Conservation (phyloP, 2,888 invertebrate genomes). For the Hemithea aestivaria region DNA sequence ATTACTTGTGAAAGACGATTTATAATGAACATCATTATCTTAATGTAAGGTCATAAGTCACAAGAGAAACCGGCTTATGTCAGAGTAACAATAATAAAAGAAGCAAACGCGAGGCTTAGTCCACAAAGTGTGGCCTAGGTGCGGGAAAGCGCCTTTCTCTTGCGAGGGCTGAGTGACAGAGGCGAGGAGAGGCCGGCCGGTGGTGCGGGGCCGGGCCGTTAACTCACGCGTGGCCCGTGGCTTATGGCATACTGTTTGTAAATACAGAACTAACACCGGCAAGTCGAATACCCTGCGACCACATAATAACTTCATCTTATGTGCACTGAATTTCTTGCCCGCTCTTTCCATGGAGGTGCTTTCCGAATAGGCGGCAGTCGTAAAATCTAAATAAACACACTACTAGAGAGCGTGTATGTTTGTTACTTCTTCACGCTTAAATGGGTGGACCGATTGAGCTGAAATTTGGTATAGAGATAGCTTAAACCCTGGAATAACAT, state of each 20-base stretch:
- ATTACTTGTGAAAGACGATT: too few relatives aligned
- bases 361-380: too few relatives aligned
- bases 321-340: too few relatives aligned
- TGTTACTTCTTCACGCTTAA: too few relatives aligned
- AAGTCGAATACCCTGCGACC: constrained; percentile 10
- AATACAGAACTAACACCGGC: constrained; percentile 38
- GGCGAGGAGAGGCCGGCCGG: constrained; percentile 6
- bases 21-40: too few relatives aligned
- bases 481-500: too few relatives aligned
- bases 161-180: constrained; percentile 19
- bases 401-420: too few relatives aligned
- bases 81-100: constrained; percentile 29
- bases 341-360: too few relatives aligned
- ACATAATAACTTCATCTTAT: too few relatives aligned
- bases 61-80: constrained; percentile 13
- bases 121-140: constrained; percentile 39
- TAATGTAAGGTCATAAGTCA: constrained; percentile 1
- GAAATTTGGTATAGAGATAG: too few relatives aligned
- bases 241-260: constrained; percentile 65
- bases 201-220: constrained; percentile 9
- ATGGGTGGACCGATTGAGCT: too few relatives aligned
- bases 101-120: constrained; percentile 39
- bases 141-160: constrained; percentile 77
- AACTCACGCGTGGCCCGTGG: constrained; percentile 47
- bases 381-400: too few relatives aligned